These are phyloP conservation scores for Drosophila guanche DNA, from an alignment of 1,140 invertebrate genomes.

Conservation along the genomic window DNA sequence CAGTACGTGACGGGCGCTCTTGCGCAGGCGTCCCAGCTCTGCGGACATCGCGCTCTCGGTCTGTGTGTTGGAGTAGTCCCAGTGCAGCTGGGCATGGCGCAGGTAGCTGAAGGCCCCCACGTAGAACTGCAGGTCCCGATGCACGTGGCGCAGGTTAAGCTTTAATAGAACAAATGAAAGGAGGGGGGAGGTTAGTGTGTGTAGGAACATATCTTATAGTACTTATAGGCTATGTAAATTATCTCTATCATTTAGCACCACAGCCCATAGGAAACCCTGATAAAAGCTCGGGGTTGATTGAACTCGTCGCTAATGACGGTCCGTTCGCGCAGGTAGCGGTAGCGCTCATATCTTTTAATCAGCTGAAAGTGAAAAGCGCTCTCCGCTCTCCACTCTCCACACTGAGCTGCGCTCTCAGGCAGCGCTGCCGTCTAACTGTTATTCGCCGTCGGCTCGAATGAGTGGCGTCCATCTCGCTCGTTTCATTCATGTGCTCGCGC, in stretches of 20 bases:
- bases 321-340: too few relatives aligned
- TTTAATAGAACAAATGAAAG: constrained; percentile 18
- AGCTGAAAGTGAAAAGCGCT: constrained; percentile 12
- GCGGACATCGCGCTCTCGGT: constrained; percentile 29
- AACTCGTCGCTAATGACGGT: constrained; percentile 4
- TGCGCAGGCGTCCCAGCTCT: constrained; percentile 42
- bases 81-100: constrained; percentile 54
- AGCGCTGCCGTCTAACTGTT: constrained; percentile 9
- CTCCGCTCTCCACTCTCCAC: neutral
- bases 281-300: constrained; percentile 32
- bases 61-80: constrained; percentile 38
- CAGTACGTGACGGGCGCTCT: constrained; percentile 41
- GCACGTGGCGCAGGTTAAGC: constrained; percentile 57
- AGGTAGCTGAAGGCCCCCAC: constrained; percentile 69
- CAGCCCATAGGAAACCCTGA: too few relatives aligned
- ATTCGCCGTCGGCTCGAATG: constrained; percentile 28
- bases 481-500: constrained; percentile 61
- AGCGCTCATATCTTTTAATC: too few relatives aligned
- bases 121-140: constrained; percentile 68
- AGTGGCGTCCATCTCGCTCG: constrained; percentile 24
- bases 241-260: neutral
- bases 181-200: neutral
- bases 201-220: too few relatives aligned
- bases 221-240: too few relatives aligned
- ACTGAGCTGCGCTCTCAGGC: neutral